A percentile compares a stretch with the other conserved stretches of the same genome.
phyloP scores from a whole-genome alignment of 2,797 vertebrate genomes.

The Florisuga fusca region DNA sequence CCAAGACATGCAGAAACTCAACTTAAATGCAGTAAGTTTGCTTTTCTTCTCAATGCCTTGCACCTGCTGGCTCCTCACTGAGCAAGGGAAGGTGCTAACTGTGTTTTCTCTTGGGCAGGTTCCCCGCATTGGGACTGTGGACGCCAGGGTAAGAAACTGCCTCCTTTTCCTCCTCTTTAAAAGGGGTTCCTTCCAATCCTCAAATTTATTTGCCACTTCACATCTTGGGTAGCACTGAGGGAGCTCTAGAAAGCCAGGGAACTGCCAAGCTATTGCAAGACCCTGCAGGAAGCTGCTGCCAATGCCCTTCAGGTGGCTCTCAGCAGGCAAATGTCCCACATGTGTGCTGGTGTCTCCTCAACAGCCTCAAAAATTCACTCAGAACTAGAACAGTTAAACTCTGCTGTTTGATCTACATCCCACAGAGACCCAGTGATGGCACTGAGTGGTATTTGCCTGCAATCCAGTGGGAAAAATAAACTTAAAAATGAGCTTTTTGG shows the following conservation, averaged over 20 bases:
- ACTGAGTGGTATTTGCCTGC: background rate
- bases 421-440: background rate
- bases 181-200: background rate
- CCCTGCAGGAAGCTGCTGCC: background rate
- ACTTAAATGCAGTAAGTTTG: constrained; percentile 23
- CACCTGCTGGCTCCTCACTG: background rate
- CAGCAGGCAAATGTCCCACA: background rate
- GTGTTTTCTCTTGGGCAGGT: constrained; percentile 17
- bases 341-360: background rate
- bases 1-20: background rate
- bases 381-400: background rate
- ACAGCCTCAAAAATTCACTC: background rate
- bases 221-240: background rate
- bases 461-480: background rate
- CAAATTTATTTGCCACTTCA: background rate
- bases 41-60: background rate
- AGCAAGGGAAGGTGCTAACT: background rate
- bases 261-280: background rate
- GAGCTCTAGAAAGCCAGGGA: background rate
- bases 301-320: background rate
- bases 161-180: background rate
- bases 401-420: background rate
- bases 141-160: constrained; percentile 1
- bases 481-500: background rate
- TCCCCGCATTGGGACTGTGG: background rate